Conservation (phyloP, 2,113 vertebrate genomes). For the Piaya cayana region DNA sequence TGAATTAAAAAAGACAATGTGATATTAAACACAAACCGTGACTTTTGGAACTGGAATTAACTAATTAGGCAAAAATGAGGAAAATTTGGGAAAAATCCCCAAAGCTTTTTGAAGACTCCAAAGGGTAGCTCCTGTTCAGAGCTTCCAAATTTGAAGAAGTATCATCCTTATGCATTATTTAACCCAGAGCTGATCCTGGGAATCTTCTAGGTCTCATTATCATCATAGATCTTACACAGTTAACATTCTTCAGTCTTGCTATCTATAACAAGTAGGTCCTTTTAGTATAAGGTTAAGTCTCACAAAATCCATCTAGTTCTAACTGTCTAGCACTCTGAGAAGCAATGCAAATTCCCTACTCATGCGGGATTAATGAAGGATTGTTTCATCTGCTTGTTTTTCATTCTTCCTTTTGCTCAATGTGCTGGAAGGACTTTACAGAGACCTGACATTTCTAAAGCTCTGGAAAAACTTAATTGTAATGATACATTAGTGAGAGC, state of each 20-base stretch:
- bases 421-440: conserved; percentile 53
- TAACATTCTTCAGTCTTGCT: conserved; percentile 64
- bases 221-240: conserved; percentile 69
- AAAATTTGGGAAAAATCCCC: conserved; percentile 34
- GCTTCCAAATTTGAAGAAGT: conserved; percentile 69
- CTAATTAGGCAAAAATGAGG: conserved; percentile 61
- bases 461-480: conserved; percentile 57
- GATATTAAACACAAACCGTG: conserved; percentile 70
- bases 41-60: conserved; percentile 69
- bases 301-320: conserved; percentile 59
- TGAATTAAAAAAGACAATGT: conserved; percentile 56
- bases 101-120: conserved; percentile 59
- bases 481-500: background rate
- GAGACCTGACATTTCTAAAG: conserved; percentile 57
- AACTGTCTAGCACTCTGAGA: conserved; percentile 51
- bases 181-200: conserved; percentile 46
- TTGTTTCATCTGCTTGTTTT: conserved; percentile 47
- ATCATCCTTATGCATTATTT: conserved; percentile 63
- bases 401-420: conserved; percentile 44
- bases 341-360: conserved; percentile 70
- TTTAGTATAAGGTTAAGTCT: conserved; percentile 71
- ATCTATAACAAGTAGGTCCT: conserved; percentile 60
- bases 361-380: conserved; percentile 68
- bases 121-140: conserved; percentile 68
- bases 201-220: conserved; percentile 71